Conservation (phyloP, 1,140 invertebrate species). For the Apis florea region DNA sequence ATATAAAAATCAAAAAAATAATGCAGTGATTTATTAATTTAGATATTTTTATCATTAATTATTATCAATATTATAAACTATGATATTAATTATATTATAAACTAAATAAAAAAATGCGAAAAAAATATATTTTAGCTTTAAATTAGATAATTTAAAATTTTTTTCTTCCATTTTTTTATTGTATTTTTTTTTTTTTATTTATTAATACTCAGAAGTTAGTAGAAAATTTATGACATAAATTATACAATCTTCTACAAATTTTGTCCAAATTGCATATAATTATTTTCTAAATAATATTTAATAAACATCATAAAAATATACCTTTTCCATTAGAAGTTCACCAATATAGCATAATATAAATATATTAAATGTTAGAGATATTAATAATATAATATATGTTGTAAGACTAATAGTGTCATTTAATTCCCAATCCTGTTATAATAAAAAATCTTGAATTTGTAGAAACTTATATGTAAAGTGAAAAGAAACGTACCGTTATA, state of each 20-base stretch:
- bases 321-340: conserved; percentile 63
- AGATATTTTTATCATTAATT: no score
- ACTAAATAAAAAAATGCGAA: background rate
- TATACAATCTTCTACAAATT: no score
- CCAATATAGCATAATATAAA: conserved; percentile 70
- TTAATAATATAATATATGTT: conserved; percentile 55
- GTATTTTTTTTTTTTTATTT: no score
- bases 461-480: no score
- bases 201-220: no score
- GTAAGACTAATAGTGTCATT: conserved; percentile 49
- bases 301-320: conserved; percentile 19
- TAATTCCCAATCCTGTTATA: conserved; percentile 62
- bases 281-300: background rate
- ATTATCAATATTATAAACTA: background rate
- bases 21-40: no score
- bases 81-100: background rate
- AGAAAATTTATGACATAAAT: no score
- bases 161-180: no score
- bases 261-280: no score
- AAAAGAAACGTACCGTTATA: conserved; percentile 56
- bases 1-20: background rate
- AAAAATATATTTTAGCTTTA: no score
- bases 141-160: no score
- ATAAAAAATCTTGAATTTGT: background rate
- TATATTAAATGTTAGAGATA: conserved; percentile 67